Evolutionary conservation across 2,113 vertebrate genomes (phyloP).

Genomic region (Aspidoscelis tigris): DNA sequence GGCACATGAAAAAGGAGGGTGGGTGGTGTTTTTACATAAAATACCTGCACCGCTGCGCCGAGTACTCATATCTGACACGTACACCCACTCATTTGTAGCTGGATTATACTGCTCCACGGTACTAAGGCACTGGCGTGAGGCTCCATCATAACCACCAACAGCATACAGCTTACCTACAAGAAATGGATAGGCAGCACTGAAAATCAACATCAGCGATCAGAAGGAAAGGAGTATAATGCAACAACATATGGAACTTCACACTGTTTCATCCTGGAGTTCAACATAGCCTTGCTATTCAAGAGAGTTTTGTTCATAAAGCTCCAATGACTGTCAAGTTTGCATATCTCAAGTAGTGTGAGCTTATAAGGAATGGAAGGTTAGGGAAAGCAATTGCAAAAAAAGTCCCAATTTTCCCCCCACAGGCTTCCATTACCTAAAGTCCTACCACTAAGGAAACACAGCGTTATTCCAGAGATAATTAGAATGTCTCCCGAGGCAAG

Average conservation of each 20-base stretch:
- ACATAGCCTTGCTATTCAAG: too few relatives aligned
- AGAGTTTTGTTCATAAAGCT: not conserved
- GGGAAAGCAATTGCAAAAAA: too few relatives aligned
- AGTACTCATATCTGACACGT: conserved; percentile 95
- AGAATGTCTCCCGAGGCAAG: too few relatives aligned
- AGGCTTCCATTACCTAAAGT: too few relatives aligned
- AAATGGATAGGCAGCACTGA: conserved; percentile 39
- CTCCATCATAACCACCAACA: conserved; percentile 94
- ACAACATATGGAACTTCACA: not conserved
- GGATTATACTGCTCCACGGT: conserved; percentile 95
- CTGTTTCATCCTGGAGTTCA: not conserved
- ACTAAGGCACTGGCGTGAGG: conserved; percentile 95
- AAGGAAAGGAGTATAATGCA: not conserved
- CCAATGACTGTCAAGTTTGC: too few relatives aligned
- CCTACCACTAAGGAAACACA: too few relatives aligned
- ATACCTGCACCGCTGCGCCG: conserved; percentile 95
- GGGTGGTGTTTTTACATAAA: accelerated
- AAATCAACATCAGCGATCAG: not conserved
- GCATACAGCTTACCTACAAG: conserved; percentile 91
- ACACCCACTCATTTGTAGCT: conserved; percentile 88
- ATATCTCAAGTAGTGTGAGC: too few relatives aligned
- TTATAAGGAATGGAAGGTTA: too few relatives aligned
- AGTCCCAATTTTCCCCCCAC: too few relatives aligned
- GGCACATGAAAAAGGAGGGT: accelerated
- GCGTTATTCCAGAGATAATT: too few relatives aligned